Conservation (phyloP, 2,797 vertebrate genomes). For the Vireo griseus region DNA sequence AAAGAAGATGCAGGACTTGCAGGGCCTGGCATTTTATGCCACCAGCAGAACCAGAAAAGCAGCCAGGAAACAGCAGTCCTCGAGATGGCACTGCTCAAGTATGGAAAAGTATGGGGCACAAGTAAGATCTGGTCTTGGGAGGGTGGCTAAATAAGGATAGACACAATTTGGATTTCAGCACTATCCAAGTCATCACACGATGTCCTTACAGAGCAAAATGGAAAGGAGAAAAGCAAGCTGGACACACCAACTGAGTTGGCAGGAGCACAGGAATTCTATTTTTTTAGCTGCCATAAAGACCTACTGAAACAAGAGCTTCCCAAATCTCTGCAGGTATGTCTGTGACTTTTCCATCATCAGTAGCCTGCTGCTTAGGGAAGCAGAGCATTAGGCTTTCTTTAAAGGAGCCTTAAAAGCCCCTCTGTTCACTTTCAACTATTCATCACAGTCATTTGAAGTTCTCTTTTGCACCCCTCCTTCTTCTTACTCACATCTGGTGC, state of each 20-base stretch:
- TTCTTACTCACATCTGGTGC: background rate
- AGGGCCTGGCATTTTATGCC: background rate
- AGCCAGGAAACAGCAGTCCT: background rate
- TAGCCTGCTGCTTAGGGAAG: conserved; percentile 44
- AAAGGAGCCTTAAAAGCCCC: conserved; percentile 43
- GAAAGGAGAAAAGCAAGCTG: background rate
- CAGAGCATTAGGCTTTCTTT: conserved; percentile 48
- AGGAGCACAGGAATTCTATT: conserved; percentile 1
- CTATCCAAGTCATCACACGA: background rate
- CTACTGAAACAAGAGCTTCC: conserved; percentile 46
- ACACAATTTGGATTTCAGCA: background rate
- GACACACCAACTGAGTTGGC: conserved; percentile 13
- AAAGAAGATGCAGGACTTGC: background rate
- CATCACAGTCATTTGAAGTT: conserved; percentile 26
- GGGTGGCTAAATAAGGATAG: background rate
- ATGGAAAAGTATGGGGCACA: background rate
- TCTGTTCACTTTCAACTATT: conserved; percentile 58
- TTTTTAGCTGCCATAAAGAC: conserved; percentile 16
- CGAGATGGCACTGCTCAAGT: background rate
- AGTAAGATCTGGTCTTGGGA: background rate
- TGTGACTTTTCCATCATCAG: conserved; percentile 55
- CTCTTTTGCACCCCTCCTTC: background rate
- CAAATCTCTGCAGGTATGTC: conserved; percentile 50
- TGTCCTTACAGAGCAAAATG: background rate
- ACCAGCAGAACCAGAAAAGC: background rate